Evolutionary conservation across 2,888 invertebrate genomes (phyloP).

Genomic region (Stenolophus ochropezus): DNA sequence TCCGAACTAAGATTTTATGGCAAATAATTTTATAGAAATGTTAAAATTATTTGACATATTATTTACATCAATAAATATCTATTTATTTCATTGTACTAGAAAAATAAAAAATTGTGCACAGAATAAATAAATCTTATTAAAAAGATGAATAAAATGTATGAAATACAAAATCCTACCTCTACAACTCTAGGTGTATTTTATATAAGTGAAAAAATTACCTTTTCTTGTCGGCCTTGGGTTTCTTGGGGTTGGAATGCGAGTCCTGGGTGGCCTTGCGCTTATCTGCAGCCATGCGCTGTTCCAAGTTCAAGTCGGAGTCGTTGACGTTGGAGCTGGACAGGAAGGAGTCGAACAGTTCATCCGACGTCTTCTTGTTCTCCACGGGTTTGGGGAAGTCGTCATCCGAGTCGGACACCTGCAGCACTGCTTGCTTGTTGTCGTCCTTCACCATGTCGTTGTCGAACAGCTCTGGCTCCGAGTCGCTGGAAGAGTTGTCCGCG

Average conservation of each 20-base stretch:
- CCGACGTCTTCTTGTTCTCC: constrained; percentile 44
- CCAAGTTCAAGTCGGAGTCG: constrained; percentile 47
- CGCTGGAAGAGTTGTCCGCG: constrained; percentile 63
- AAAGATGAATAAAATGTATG: not conserved
- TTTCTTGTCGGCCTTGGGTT: constrained; percentile 45
- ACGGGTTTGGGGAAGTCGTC: constrained; percentile 46
- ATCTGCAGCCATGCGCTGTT: constrained; percentile 37
- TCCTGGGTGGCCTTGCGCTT: constrained; percentile 25
- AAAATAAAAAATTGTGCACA: constrained; percentile 5
- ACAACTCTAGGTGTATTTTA: not conserved
- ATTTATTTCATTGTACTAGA: not conserved
- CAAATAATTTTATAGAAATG: constrained; percentile 4
- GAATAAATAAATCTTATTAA: not conserved
- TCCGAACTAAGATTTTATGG: not conserved
- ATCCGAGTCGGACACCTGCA: constrained; percentile 61
- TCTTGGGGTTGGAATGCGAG: constrained; percentile 17
- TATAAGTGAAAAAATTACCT: constrained; percentile 30
- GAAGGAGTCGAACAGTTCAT: constrained; percentile 52
- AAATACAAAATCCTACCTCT: constrained; percentile 6
- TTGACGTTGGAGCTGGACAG: constrained; percentile 30
- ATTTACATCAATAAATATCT: constrained; percentile 21
- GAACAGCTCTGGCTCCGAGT: constrained; percentile 53
- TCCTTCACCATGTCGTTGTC: constrained; percentile 65
- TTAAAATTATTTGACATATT: constrained; percentile 27
- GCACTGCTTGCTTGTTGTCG: constrained; percentile 63